Conservation (phyloP, 1,140 invertebrate genomes). For the Wiebesia pumilae region DNA sequence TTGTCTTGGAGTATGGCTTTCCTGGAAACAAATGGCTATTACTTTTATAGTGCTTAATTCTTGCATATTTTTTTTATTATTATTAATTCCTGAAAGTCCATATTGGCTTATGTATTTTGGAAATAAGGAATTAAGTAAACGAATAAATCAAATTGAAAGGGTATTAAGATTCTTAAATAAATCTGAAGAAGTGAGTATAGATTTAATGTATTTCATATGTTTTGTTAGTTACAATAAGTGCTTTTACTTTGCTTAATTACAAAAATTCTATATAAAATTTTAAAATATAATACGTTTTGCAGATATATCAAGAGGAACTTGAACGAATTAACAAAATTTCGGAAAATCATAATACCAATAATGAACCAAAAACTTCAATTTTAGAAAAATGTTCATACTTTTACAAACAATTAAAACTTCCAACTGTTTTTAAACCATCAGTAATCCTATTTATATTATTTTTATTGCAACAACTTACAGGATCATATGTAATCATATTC, state of each 20-base stretch:
- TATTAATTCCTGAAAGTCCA: constrained; percentile 77
- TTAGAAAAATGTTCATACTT: constrained; percentile 41
- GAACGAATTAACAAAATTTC: constrained; percentile 61
- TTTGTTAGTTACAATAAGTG: not conserved
- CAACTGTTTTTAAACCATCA: constrained; percentile 74
- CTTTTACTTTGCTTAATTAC: too few species aligned
- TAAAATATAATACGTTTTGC: constrained; percentile 49
- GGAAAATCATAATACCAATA: constrained; percentile 26
- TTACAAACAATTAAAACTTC: constrained; percentile 55
- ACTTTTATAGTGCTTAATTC: constrained; percentile 68
- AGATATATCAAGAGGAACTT: constrained; percentile 70
- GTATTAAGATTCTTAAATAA: constrained; percentile 73
- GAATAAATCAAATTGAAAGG: constrained; percentile 62
- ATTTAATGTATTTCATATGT: constrained; percentile 26
- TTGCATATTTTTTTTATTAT: constrained; percentile 65
- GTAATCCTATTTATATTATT: constrained; percentile 74
- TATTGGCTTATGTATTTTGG: constrained; percentile 75
- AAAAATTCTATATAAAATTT: not conserved
- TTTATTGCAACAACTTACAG: constrained; percentile 77
- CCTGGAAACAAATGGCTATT: constrained; percentile 73
- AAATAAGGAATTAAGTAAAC: constrained; percentile 61
- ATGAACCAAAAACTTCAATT: constrained; percentile 26
- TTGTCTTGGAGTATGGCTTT: constrained; percentile 70
- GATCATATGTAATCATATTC: constrained; percentile 81
- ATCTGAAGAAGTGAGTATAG: constrained; percentile 55